phyloP scores from a whole-genome alignment of 2,113 vertebrate genomes.

The pig (Sus scrofa) region T2T-Sscrofa CM000812.6:236965501-236966000 shows the following conservation, averaged over 20 bases:
- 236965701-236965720: background rate
- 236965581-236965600: background rate
- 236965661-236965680: background rate
- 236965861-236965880: background rate
- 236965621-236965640: background rate
- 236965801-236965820: background rate
- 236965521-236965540: background rate
- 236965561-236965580: background rate
- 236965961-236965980: background rate
- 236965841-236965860: background rate
- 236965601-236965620: background rate
- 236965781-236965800: background rate
- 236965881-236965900: background rate
- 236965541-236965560: background rate
- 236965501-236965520: background rate
- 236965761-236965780: background rate
- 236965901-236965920: background rate
- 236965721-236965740: background rate
- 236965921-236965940: background rate
- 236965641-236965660: background rate
- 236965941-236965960: background rate
- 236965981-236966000: background rate
- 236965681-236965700: background rate
- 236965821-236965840: background rate
- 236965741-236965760: background rate